Evolutionary conservation across 2,888 invertebrate species (phyloP).

Genomic region (Acholoe squamosa): DNA sequence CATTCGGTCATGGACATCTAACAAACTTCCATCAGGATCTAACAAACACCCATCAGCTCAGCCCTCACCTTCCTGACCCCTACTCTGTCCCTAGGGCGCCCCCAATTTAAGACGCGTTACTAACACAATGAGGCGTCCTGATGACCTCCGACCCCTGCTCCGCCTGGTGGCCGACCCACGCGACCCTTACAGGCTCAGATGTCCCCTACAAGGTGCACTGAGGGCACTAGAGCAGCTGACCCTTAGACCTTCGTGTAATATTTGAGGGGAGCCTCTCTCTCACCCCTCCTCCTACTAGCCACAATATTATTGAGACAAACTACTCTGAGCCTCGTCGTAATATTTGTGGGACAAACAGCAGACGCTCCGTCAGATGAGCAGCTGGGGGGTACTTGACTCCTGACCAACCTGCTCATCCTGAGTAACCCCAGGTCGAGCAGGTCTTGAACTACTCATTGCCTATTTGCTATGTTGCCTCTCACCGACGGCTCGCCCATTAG

Average conservation of each 20-base stretch:
- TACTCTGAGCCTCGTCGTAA: background rate
- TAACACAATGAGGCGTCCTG: conserved; percentile 45
- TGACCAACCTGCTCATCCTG: conserved; percentile 45
- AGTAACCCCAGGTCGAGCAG: conserved; percentile 33
- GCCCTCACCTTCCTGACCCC: conserved; percentile 37
- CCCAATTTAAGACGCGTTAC: conserved; percentile 47
- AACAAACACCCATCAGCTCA: conserved; percentile 52
- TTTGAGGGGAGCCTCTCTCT: no score
- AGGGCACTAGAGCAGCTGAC: background rate
- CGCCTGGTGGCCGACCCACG: conserved; percentile 13
- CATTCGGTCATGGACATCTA: conserved; percentile 44
- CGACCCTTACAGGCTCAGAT: conserved; percentile 33
- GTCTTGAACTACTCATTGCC: background rate
- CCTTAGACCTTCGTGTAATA: background rate
- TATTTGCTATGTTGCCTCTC: no score
- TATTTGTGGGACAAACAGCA: conserved; percentile 53
- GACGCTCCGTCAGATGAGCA: background rate
- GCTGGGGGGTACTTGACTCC: conserved; percentile 27
- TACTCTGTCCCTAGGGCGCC: background rate
- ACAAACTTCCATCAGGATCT: conserved; percentile 42
- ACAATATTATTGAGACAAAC: background rate
- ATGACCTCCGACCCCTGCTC: background rate
- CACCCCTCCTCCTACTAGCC: background rate
- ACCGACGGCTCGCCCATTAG: no score
- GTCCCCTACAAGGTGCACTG: background rate